phyloP scores from a whole-genome alignment of 2,113 vertebrate genomes.

The Phoenicopterus ruber region DNA sequence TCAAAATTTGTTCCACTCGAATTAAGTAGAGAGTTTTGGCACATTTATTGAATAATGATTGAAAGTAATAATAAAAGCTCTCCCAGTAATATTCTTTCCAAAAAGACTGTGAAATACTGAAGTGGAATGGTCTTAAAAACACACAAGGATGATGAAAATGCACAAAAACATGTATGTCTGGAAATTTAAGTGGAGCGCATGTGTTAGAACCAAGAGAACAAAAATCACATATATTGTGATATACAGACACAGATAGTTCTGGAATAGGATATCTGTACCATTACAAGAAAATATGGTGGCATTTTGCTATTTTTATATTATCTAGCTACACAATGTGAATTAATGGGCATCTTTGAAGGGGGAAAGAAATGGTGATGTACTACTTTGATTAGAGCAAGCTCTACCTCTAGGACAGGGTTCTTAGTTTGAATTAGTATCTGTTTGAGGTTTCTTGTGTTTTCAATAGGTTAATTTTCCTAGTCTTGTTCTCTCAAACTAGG shows the following conservation, averaged over 20 bases:
- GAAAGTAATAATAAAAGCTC: background rate
- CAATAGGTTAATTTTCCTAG: background rate
- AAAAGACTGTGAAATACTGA: background rate
- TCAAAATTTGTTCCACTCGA: background rate
- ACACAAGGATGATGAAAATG: background rate
- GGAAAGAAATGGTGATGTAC: background rate
- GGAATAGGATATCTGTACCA: background rate
- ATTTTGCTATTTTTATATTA: background rate
- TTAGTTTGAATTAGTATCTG: background rate
- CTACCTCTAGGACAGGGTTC: background rate
- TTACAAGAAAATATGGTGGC: background rate
- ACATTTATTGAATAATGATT: background rate
- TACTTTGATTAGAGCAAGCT: background rate
- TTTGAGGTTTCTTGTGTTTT: background rate
- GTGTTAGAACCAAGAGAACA: background rate
- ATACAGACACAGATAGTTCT: background rate
- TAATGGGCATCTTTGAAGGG: background rate
- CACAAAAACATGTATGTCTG: background rate
- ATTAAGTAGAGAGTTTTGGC: background rate
- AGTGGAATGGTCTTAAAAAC: background rate
- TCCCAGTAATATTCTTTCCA: background rate
- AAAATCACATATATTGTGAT: background rate
- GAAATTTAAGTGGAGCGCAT: accelerated
- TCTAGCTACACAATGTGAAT: background rate
- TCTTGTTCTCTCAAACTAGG: background rate